Evolutionary conservation across 2,888 invertebrate species (phyloP).

Genomic region (Patella pellucida): DNA sequence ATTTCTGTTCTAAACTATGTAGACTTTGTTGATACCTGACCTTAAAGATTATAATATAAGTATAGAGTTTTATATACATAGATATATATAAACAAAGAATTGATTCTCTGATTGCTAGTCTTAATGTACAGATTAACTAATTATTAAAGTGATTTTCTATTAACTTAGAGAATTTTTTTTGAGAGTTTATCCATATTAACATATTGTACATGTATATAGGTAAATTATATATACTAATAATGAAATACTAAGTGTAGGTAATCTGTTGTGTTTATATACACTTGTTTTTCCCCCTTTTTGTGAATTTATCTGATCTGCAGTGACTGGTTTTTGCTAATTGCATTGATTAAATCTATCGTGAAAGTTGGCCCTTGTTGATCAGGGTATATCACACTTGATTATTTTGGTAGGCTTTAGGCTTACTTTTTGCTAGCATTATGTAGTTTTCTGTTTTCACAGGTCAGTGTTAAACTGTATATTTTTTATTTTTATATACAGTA

Average conservation of each 20-base stretch:
- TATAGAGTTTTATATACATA: no score
- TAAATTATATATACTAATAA: constrained; percentile 12
- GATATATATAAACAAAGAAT: no score
- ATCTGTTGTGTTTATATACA: constrained; percentile 7
- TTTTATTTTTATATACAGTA: constrained; percentile 54
- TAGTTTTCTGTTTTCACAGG: constrained; percentile 13
- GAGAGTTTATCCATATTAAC: constrained; percentile 1
- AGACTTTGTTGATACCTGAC: no score
- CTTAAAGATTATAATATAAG: no score
- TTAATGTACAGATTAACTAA: no score
- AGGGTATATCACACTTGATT: no score
- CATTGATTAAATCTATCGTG: background rate
- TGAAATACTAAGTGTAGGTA: constrained; percentile 4
- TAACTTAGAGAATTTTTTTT: background rate
- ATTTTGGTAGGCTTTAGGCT: constrained; percentile 6
- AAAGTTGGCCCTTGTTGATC: no score
- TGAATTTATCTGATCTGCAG: constrained; percentile 10
- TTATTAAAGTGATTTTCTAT: no score
- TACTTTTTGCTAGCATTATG: constrained; percentile 13
- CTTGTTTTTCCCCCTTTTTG: constrained; percentile 3
- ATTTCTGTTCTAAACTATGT: no score
- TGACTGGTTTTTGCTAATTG: constrained; percentile 9
- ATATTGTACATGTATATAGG: background rate
- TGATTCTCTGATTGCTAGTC: no score
- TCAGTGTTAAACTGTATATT: constrained; percentile 44